Evolutionary conservation across 2,888 invertebrate species (phyloP), one percentile per base, ranked within the genome.

Genomic region (Nysson spinosus): DNA sequence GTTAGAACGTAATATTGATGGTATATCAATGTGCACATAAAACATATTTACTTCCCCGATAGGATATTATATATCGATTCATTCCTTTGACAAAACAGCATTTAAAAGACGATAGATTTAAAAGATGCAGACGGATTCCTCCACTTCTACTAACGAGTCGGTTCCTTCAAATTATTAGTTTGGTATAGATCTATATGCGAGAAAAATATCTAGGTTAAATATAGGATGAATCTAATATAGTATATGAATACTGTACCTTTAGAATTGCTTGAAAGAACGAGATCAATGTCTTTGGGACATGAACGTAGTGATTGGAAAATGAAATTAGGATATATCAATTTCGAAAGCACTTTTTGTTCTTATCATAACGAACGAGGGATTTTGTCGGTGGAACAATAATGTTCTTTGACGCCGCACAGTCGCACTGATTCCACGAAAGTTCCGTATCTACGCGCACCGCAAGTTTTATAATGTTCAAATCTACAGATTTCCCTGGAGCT

Each of bases 401-500:
- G 56, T 64, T 50, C 57, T 57, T 56, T 56, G 14, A 6, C 40
- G 47, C 44, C 40, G 49, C 42, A 44, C 28, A 51, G 40, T 63
- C 50, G 26, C 52, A 49, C 32, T 14, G 24, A 37, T 47, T 43
- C 7, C 42, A 26, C n/a, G 24, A 28, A 69, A 66, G 42, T 66
- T 66, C 51, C 40, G 56, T 37, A 50, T 34, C 43, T 20, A 56
- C 52, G 35, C 22, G 34, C 50, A 26, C 28, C 9, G 39, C 37
- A 57, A 75, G 64, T 76, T 76, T 77, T 62, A 62, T 69, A 73
- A 70, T 58, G 62, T 61, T 70, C 60, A 65, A 70, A 60, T 70
- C 73, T 60, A 74, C 67, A 70, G 71, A 77, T 75, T 75, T 77
- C 75, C 75, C 67, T 51, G 56, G 68, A 74, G 77, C 67, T 58